phyloP scores from a whole-genome alignment of 2,888 invertebrate species.

The Drosophila niveifrons region DNA sequence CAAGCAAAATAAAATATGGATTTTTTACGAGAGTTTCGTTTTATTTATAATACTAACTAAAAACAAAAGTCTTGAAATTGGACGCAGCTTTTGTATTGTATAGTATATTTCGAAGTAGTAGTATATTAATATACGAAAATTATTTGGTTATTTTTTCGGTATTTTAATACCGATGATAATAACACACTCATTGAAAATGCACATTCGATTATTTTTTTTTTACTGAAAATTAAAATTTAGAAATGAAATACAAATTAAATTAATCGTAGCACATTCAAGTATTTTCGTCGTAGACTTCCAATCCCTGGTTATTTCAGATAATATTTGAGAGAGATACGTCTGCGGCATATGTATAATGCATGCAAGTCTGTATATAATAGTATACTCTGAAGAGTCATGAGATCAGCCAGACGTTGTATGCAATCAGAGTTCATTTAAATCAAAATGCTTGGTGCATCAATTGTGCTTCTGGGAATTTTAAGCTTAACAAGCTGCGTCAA shows the following conservation, averaged over 20 bases:
- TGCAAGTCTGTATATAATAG: background rate
- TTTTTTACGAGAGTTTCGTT: background rate
- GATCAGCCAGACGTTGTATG: background rate
- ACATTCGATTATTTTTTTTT: no score
- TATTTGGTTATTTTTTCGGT: no score
- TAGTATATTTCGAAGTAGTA: no score
- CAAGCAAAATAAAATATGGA: slow-evolving; percentile 47
- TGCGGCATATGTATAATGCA: background rate
- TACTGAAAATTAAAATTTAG: no score
- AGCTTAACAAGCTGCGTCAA: slow-evolving; percentile 4
- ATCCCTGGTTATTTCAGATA: background rate
- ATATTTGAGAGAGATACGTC: background rate
- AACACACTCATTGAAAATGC: no score
- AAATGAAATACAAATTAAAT: no score
- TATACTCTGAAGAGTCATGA: slow-evolving; percentile 33
- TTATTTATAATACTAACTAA: background rate
- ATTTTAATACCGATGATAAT: no score
- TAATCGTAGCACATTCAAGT: no score
- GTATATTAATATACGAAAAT: no score
- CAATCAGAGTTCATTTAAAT: background rate
- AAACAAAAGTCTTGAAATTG: no score
- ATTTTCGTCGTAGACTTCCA: no score
- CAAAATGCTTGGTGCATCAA: slow-evolving; percentile 40
- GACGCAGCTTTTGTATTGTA: no score
- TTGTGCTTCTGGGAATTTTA: slow-evolving; percentile 26